Evolutionary conservation across 2,888 invertebrate genomes (phyloP).

Genomic region (Hirudinaria manillensis): DNA sequence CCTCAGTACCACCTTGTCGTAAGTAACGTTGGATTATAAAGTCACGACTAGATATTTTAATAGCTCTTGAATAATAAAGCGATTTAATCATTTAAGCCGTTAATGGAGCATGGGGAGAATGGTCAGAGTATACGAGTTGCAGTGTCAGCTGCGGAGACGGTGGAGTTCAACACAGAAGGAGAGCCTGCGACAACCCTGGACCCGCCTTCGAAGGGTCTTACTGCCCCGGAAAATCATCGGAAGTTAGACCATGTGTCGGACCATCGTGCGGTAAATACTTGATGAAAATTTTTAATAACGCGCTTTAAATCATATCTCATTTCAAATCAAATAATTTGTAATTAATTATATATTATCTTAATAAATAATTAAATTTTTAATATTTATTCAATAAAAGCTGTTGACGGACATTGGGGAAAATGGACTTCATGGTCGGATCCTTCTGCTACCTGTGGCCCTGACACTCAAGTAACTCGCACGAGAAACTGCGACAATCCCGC

Average conservation of each 20-base stretch:
- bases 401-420: constrained; percentile 23
- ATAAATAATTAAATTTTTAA: not conserved
- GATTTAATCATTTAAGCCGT: constrained; percentile 25
- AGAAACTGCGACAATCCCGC: constrained; percentile 50
- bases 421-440: constrained; percentile 41
- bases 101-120: constrained; percentile 38
- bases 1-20: constrained; percentile 33
- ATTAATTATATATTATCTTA: no score
- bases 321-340: no score
- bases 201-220: constrained; percentile 34
- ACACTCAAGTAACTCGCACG: constrained; percentile 43
- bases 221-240: constrained; percentile 28
- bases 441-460: constrained; percentile 46
- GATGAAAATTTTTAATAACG: not conserved
- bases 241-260: constrained; percentile 11
- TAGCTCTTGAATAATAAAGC: not conserved
- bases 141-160: constrained; percentile 36
- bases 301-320: not conserved
- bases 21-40: not conserved
- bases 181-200: constrained; percentile 37
- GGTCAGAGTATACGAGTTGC: constrained; percentile 38
- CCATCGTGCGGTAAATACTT: constrained; percentile 27
- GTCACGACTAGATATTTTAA: not conserved
- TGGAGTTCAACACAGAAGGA: constrained; percentile 20
- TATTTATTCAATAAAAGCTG: not conserved